Base-by-base conservation (phyloP, 2,888 invertebrate genomes). In the Acleris laterana region DNA sequence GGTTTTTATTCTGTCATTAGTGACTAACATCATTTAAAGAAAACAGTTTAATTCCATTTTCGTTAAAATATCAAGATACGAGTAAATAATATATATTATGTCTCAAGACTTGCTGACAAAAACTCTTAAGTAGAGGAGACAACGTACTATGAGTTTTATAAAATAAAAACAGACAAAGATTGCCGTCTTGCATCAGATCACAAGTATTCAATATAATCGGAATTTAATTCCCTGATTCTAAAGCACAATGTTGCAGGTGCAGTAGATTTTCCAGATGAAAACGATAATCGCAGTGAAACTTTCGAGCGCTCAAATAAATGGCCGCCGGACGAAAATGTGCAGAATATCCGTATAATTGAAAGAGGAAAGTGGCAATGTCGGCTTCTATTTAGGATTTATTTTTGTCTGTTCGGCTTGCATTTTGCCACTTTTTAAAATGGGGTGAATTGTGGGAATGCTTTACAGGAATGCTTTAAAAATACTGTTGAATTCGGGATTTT, bases 221-320 rank as follows among this genome's bases (percentile, higher is more conserved):
- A 46, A 5, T 17, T n/a, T 1, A 9, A 44, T 44, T n/a, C 22
- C n/a, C 11, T 20, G 38, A 9, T 44, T 42, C 22, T 17, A 57
- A 57, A 22, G 46, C 46, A n/a, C 25, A 46, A 22, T 46, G 17
- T 25, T 57, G 46, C 57, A 57, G 57, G 38, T 25, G 49, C 32
- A 56, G 20, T 38, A 20, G 53, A 53, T 49, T 64, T 59, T 42
- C 38, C 58, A 49, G 22, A 25, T 49, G 52, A 59, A 53, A 59
- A 19, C 53, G 19, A 53, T 53, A 65, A 64, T 64, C 55, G 64
- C 38, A 49, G 19, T 49, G 25, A 60, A 64, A 60, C 49, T 60
- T 60, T 65, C 42, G 32, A 65, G 5, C 42, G 25, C 55, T 55
- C 38, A 19, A 42, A 50, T 53, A 52, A 64, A 59, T 48, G 42